Evolutionary conservation across 2,113 vertebrate genomes (phyloP).

Genomic region (Ia io): DNA sequence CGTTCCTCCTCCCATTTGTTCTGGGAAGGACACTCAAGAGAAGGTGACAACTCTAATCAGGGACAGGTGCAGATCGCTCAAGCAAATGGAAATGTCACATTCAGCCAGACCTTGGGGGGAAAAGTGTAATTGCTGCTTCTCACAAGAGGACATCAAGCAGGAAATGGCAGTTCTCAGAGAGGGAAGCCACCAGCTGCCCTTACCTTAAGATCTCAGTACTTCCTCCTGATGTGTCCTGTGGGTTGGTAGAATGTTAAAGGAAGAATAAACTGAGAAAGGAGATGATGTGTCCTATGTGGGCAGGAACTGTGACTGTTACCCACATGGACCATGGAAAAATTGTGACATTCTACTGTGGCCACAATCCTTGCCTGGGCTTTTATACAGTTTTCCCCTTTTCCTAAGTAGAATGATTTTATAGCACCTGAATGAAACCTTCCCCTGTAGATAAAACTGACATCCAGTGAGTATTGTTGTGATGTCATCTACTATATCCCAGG

Average conservation of each 20-base stretch:
- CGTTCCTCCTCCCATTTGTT: not conserved
- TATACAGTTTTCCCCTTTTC: not conserved
- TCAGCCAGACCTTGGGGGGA: not conserved
- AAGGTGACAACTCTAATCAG: conserved; percentile 35
- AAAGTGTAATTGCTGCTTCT: conserved; percentile 32
- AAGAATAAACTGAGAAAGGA: not conserved
- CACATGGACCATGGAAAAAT: not conserved
- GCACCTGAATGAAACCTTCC: not conserved
- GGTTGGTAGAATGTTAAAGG: not conserved
- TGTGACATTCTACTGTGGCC: not conserved
- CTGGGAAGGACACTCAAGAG: not conserved
- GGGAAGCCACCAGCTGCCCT: not conserved
- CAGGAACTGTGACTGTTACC: not conserved
- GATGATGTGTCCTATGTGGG: accelerated
- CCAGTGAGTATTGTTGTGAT: not conserved
- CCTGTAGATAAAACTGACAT: not conserved
- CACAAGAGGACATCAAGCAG: not conserved
- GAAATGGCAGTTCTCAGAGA: not conserved
- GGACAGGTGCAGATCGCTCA: not conserved
- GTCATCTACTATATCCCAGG: not conserved
- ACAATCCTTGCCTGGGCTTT: not conserved
- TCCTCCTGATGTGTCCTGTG: not conserved
- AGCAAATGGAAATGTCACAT: conserved; percentile 47
- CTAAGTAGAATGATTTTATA: not conserved
- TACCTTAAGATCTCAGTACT: not conserved